Evolutionary conservation across 2,113 vertebrate species (phyloP).

Genomic region (Uria lomvia): DNA sequence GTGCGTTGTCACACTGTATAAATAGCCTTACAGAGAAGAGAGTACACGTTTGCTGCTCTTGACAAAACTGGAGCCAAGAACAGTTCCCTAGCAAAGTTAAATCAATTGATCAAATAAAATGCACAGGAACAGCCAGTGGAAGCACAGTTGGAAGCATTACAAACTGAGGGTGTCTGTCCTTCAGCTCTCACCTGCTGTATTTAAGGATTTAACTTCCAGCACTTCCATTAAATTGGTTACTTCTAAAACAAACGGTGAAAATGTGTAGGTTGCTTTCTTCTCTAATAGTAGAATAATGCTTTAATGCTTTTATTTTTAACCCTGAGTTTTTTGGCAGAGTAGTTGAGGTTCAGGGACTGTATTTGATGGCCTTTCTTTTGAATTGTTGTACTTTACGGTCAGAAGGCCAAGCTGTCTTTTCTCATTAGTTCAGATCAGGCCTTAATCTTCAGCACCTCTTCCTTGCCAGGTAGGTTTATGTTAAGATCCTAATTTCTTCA

Average conservation of each 20-base stretch:
- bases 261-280: not conserved
- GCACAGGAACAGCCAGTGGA: not conserved
- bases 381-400: not conserved
- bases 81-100: not conserved
- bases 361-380: not conserved
- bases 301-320: not conserved
- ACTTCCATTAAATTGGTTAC: not conserved
- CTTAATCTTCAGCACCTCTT: not conserved
- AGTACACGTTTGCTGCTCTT: not conserved
- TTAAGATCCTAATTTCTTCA: not conserved
- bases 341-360: not conserved
- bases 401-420: not conserved
- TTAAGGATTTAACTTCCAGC: not conserved
- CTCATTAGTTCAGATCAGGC: not conserved
- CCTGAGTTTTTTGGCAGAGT: not conserved
- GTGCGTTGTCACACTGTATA: not conserved
- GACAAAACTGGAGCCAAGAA: not conserved
- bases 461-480: not conserved
- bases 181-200: not conserved
- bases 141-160: not conserved
- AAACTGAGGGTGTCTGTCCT: not conserved
- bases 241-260: not conserved
- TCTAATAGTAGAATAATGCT: not conserved
- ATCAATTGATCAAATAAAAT: not conserved
- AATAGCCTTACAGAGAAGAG: not conserved